Percentiles rank a stretch among this genome's conserved stretches.
These are phyloP conservation scores for Drosophila seguyi DNA, from an alignment of 1,140 invertebrate genomes.

Conservation along the genomic window DNA sequence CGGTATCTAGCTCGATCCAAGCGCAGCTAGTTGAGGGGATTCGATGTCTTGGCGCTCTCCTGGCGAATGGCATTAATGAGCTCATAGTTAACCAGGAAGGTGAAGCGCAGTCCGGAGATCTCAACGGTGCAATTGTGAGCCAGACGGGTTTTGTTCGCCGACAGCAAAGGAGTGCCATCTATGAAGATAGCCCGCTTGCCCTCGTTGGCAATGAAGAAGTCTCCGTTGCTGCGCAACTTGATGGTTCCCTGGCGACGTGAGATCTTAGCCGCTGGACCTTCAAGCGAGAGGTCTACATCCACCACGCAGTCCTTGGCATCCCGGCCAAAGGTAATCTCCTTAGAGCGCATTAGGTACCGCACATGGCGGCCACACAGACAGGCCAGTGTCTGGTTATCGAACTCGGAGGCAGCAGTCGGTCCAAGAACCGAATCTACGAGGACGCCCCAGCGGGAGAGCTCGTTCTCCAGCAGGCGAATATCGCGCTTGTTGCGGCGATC, in stretches of 20 bases:
- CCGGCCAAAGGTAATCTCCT: constrained; percentile 97
- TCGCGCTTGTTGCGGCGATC: constrained; percentile 90
- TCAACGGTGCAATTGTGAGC: constrained; percentile 98
- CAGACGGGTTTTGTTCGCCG: constrained; percentile 94
- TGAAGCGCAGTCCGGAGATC: constrained; percentile 95
- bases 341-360: constrained; percentile 97
- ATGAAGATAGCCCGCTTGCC: constrained; percentile 98
- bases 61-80: constrained; percentile 93
- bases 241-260: constrained; percentile 95
- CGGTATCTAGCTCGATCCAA: constrained; percentile 14
- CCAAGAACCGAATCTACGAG: constrained; percentile 95
- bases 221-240: constrained; percentile 95
- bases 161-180: constrained; percentile 94
- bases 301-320: constrained; percentile 95
- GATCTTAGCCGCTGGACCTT: constrained; percentile 95
- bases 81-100: constrained; percentile 97
- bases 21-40: constrained; percentile 73
- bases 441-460: constrained; percentile 96
- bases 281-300: constrained; percentile 97
- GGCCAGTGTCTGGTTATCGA: constrained; percentile 96
- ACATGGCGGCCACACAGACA: constrained; percentile 96
- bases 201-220: constrained; percentile 97
- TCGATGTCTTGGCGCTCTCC: constrained; percentile 91
- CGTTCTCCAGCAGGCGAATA: constrained; percentile 95
- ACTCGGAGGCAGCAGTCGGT: constrained; percentile 90